These are phyloP conservation scores for Heterodera filipjevi DNA, from an alignment of 2,888 invertebrate species.

Conservation along the genomic window DNA sequence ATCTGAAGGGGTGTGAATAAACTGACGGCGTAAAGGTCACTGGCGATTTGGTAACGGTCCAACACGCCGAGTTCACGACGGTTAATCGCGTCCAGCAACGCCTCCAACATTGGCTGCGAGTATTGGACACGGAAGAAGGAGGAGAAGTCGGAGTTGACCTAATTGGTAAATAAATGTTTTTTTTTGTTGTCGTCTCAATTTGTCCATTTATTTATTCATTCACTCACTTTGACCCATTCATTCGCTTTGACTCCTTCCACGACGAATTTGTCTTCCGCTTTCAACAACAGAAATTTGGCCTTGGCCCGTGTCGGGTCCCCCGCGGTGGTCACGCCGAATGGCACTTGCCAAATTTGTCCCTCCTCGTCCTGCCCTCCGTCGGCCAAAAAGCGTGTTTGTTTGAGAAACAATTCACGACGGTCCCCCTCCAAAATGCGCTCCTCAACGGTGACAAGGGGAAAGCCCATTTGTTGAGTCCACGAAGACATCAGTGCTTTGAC, in stretches of 20 bases:
- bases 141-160: slow-evolving; percentile 78
- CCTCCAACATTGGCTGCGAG: slow-evolving; percentile 48
- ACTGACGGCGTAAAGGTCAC: slow-evolving; percentile 84
- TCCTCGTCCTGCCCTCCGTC: slow-evolving; percentile 73
- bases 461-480: slow-evolving; percentile 95
- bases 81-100: slow-evolving; percentile 76
- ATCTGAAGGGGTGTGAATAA: background rate
- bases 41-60: slow-evolving; percentile 85
- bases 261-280: slow-evolving; percentile 74
- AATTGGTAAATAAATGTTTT: background rate
- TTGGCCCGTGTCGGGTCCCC: slow-evolving; percentile 16
- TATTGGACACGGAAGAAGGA: slow-evolving; percentile 83
- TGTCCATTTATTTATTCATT: background rate
- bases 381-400: slow-evolving; percentile 82
- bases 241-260: slow-evolving; percentile 75
- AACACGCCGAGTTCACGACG: slow-evolving; percentile 81
- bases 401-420: slow-evolving; percentile 74
- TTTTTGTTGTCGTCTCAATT: background rate
- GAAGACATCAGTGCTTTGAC: slow-evolving; percentile 89
- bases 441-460: slow-evolving; percentile 77
- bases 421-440: slow-evolving; percentile 34
- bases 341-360: slow-evolving; percentile 31
- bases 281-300: slow-evolving; percentile 72
- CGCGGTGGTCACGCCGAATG: slow-evolving; percentile 29
- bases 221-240: slow-evolving; percentile 79